Conservation (phyloP, 2,113 vertebrate species). For the Suricata suricatta region DNA sequence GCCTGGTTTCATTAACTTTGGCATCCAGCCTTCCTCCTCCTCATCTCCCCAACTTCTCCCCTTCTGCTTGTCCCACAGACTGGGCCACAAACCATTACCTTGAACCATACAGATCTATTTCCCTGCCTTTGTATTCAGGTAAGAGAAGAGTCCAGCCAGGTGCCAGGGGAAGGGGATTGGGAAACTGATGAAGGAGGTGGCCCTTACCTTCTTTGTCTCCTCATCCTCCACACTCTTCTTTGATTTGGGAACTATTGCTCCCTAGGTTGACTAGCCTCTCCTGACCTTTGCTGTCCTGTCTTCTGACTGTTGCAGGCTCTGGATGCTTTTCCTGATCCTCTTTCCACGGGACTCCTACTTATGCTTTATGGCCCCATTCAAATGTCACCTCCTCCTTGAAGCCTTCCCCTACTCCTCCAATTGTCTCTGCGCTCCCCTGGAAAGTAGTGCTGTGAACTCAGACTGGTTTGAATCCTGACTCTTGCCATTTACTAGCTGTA, state of each 20-base stretch:
- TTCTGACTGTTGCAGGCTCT: not conserved
- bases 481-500: not conserved
- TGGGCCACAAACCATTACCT: constrained; percentile 77
- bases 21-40: not conserved
- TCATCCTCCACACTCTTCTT: not conserved
- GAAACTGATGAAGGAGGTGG: not conserved
- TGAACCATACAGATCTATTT: constrained; percentile 77
- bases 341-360: not conserved
- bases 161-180: accelerated
- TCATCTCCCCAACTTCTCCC: not conserved
- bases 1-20: not conserved
- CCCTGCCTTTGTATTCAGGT: constrained; percentile 89
- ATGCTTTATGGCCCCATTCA: not conserved
- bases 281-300: not conserved
- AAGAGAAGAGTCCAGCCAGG: not conserved
- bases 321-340: not conserved
- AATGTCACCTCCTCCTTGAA: not conserved
- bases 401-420: not conserved
- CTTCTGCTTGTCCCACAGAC: constrained; percentile 70
- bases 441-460: not conserved
- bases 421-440: not conserved
- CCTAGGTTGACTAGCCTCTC: not conserved
- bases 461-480: not conserved
- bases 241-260: not conserved
- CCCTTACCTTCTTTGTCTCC: not conserved